These are phyloP conservation scores for Polyommatus icarus DNA, from an alignment of 2,888 invertebrate genomes.

Conservation along the genomic window DNA sequence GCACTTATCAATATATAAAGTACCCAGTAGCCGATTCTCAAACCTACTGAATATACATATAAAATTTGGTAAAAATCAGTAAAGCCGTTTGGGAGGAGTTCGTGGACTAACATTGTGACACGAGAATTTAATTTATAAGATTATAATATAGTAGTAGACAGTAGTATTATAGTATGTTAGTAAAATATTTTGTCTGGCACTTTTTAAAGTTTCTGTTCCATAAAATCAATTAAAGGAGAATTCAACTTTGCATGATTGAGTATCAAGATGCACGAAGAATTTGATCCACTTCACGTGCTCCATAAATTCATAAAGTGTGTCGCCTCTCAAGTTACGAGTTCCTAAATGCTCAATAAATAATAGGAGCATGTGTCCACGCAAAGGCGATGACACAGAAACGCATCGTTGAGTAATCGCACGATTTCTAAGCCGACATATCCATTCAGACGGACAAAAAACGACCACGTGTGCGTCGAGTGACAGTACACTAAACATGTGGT, in stretches of 20 bases:
- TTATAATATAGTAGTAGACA: too few species aligned
- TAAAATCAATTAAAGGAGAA: background rate
- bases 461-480: constrained; percentile 9
- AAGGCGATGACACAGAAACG: constrained; percentile 50
- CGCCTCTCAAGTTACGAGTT: background rate
- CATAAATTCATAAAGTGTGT: constrained; percentile 12
- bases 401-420: constrained; percentile 43
- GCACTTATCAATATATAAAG: too few species aligned
- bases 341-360: constrained; percentile 16
- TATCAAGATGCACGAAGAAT: background rate
- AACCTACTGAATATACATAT: too few species aligned
- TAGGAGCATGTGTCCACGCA: constrained; percentile 36
- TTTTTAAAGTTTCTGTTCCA: too few species aligned
- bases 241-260: background rate
- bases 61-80: too few species aligned
- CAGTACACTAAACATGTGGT: constrained; percentile 8
- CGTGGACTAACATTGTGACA: too few species aligned
- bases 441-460: constrained; percentile 35
- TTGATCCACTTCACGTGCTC: background rate
- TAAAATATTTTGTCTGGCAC: too few species aligned
- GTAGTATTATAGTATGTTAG: too few species aligned
- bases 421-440: constrained; percentile 37
- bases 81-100: too few species aligned
- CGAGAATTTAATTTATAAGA: too few species aligned
- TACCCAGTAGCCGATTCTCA: too few species aligned